Evolutionary conservation across 1,140 invertebrate genomes (phyloP), one percentile per base, ranked within the genome.

Genomic region (Trachymyrmex septentrionalis): DNA sequence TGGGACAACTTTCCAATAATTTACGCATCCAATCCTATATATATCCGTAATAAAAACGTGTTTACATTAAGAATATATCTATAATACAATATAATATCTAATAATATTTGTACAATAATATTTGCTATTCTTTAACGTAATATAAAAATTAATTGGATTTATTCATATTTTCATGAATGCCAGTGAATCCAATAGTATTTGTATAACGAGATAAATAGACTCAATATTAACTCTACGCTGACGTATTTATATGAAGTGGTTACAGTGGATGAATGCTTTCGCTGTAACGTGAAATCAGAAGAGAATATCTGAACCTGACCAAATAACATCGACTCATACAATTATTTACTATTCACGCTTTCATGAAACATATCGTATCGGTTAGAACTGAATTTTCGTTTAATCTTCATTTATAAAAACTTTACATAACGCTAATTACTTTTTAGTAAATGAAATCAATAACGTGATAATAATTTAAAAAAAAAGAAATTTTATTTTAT

Each of bases 201-300:
- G 24, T 72, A 24, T 57, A 44, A n/a, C 24, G 6, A 19, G 24
- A 48, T 75, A 34, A 84, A 84, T 73, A 38, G 57, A 48, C 14
- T 3, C 34, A 67, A 80, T 80, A 75, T 82, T 82, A 73, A 38
- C 38, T 81, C 10, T 27, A 44, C n/a, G 21, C 78, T 82, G 67
- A 72, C 19, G 24, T 59, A 72, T 84, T 73, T 73, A 84, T 61
- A 61, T 38, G 24, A 78, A 55, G 12, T 61, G 24, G 59, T 73
- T 61, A 9, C 19, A 24, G 53, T 3, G 27, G 34, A 84, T 84
- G 34, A 82, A 63, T 73, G 69, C 38, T 24, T 73, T 48, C 24
- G 24, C 19, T 38, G 53, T 82, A 82, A 71, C 14, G n/a, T 78
- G 30, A 53, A 57, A 81, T 48, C 55, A 30, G n/a, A 63, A n/a